Percentiles rank a stretch among this genome's conserved stretches.
These are phyloP conservation scores for Tanypteryx hageni DNA, from an alignment of 2,888 invertebrate species.

Conservation along the genomic window DNA sequence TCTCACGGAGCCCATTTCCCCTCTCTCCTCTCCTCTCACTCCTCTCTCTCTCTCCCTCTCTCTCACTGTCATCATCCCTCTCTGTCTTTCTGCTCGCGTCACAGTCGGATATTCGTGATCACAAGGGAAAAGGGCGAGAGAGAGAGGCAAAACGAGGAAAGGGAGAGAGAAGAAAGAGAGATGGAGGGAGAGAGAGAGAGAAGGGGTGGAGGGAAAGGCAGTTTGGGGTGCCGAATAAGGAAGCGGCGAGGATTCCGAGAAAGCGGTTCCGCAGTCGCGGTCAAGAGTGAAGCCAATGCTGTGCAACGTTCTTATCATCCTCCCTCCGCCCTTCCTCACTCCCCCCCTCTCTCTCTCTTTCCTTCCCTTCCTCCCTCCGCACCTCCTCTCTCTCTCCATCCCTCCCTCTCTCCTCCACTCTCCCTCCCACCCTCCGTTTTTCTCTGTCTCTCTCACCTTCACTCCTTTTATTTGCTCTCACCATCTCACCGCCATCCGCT, in stretches of 20 bases:
- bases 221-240: conserved; percentile 11
- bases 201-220: neutral
- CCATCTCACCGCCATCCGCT: too few species aligned
- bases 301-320: neutral
- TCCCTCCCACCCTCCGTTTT: too few species aligned
- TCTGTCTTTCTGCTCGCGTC: neutral
- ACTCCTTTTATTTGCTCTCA: too few species aligned
- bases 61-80: conserved; percentile 13
- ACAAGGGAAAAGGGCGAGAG: too few species aligned
- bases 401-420: too few species aligned
- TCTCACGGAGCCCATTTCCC: conserved; percentile 13
- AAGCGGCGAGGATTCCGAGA: conserved; percentile 9
- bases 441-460: too few species aligned
- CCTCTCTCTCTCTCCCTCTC: conserved; percentile 9
- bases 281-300: conserved; percentile 10
- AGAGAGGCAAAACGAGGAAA: too few species aligned
- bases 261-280: conserved; percentile 6
- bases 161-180: neutral
- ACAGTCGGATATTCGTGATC: neutral
- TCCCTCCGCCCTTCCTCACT: too few species aligned
- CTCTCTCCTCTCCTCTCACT: conserved; percentile 3
- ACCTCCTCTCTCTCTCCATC: neutral
- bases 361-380: neutral
- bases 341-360: too few species aligned
- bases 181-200: neutral